phyloP scores from a whole-genome alignment of 2,113 vertebrate genomes.

The Aptenodytes patagonicus region DNA sequence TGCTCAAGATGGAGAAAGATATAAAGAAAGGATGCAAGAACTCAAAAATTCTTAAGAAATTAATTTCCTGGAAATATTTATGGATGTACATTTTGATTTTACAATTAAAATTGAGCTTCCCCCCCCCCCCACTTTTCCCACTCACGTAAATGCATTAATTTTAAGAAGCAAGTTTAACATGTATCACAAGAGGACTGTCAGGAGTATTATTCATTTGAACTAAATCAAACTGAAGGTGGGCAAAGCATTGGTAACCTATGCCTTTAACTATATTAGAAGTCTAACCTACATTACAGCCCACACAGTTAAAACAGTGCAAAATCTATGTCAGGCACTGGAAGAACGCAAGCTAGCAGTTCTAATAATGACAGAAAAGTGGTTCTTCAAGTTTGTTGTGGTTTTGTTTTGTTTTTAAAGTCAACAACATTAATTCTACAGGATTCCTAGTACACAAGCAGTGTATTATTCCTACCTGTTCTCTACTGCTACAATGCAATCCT shows the following conservation, averaged over 20 bases:
- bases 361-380: background rate
- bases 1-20: background rate
- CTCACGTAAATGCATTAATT: background rate
- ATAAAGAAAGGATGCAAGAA: background rate
- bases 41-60: background rate
- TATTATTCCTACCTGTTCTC: background rate
- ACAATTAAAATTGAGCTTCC: background rate
- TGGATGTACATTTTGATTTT: background rate
- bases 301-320: background rate
- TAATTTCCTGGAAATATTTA: background rate
- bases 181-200: background rate
- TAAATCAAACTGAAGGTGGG: background rate
- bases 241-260: background rate
- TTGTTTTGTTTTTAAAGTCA: background rate
- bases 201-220: background rate
- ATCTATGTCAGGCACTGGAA: background rate
- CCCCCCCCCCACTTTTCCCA: background rate
- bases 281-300: background rate
- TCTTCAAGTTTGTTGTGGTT: background rate
- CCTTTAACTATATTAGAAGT: background rate
- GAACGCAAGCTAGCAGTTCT: background rate
- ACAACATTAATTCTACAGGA: background rate
- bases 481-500: background rate
- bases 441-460: background rate
- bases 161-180: background rate